Evolutionary conservation across 1,140 invertebrate species (phyloP).

Genomic region (Drosophila pruinosa): DNA sequence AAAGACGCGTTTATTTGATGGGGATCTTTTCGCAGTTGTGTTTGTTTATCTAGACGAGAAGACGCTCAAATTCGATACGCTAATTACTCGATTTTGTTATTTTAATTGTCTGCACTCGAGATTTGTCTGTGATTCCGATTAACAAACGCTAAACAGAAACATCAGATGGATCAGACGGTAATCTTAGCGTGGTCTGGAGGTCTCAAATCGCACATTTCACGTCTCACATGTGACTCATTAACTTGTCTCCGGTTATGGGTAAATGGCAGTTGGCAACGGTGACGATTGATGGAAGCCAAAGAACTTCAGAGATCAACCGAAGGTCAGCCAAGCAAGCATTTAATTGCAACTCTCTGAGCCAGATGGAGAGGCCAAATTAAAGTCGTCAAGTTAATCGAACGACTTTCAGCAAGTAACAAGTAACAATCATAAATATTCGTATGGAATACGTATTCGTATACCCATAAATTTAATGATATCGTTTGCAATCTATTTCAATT

Average conservation of each 20-base stretch:
- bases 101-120: constrained; percentile 15
- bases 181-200: neutral
- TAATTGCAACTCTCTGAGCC: constrained; percentile 16
- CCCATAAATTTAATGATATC: constrained; percentile 71
- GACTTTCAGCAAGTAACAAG: constrained; percentile 20
- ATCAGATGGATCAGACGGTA: constrained; percentile 6
- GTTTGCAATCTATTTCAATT: constrained; percentile 70
- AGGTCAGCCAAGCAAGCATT: constrained; percentile 5
- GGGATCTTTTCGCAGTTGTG: constrained; percentile 21
- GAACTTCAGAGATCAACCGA: constrained; percentile 18
- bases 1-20: neutral
- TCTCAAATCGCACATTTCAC: neutral
- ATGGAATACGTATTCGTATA: constrained; percentile 38
- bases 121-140: neutral
- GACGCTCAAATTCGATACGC: constrained; percentile 3
- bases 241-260: constrained; percentile 2
- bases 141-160: constrained; percentile 18
- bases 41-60: constrained; percentile 12
- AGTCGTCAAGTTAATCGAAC: constrained; percentile 26
- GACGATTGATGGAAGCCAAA: constrained; percentile 21
- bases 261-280: constrained; percentile 1
- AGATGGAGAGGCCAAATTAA: constrained; percentile 23
- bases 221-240: constrained; percentile 32
- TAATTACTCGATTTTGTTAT: constrained; percentile 29
- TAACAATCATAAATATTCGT: constrained; percentile 58